Base-by-base conservation (phyloP, 2,113 vertebrate species). In the Pituophis catenifer region DNA sequence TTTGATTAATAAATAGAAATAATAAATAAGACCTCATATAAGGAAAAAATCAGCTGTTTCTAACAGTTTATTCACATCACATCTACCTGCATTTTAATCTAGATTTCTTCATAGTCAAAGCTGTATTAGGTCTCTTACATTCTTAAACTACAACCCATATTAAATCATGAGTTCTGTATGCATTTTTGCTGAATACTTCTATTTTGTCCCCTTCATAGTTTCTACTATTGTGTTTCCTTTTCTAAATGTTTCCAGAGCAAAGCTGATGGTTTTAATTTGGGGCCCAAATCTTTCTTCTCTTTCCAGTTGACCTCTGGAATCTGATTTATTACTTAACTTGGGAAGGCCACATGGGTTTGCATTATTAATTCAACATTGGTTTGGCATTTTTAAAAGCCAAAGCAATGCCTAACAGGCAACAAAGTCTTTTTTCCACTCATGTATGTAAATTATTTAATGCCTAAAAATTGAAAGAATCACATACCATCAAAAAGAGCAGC, bases 251-350 rank as follows among this genome's bases (percentile, higher is more conserved):
- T 44, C 38, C 92, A 91, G 44, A 94, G 90, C 11, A 10, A 2
- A 50, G 59, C 38, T 91, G 81, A 90, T 92, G 81, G 33, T 62
- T 96, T 94, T 95, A 86, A 93, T 93, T 93, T 95, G 90, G 93
- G 95, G 86, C 85, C 7, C 54, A 33, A 86, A 92, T 95, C 92
- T 62, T 96, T 94, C 94, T 93, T 23, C 91, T 93, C 91, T 90
- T 93, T 93, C 89, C 88, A 53, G 65, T 38, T 38, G 44, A 89
- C 0, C 0, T 29, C 90, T 93, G 91, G 58, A 21, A 55, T 86
- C 59, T 75, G 5, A 59, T 87, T 54, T 26, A 53, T 94, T 93
- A 50, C 65, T 88, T 94, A 70, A 89, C 21, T 91, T 93, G 70
- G 58, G 62, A 92, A 13, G 48, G 88, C 33, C 88, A 94, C 23